phyloP scores from a whole-genome alignment of 2,113 vertebrate genomes.

The Urocolius indicus region DNA sequence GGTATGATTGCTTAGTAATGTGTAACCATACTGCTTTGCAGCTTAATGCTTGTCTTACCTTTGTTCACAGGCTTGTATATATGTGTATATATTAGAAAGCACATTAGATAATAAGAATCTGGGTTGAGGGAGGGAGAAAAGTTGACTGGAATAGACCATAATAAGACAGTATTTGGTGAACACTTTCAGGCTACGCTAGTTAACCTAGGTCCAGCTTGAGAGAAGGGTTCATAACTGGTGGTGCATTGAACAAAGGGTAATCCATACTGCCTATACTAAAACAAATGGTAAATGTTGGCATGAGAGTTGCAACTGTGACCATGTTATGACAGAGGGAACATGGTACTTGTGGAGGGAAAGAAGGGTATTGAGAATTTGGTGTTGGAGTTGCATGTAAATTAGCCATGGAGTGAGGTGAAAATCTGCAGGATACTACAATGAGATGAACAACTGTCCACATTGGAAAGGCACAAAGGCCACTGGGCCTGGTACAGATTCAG shows the following conservation, averaged over 20 bases:
- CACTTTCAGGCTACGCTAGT: not conserved
- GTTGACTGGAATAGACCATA: not conserved
- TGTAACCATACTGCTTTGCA: not conserved
- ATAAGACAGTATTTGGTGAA: not conserved
- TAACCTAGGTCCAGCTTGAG: not conserved
- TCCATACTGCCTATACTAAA: not conserved
- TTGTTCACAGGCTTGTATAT: not conserved
- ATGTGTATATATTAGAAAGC: not conserved
- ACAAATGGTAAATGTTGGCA: not conserved
- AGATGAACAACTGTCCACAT: not conserved
- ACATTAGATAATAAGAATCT: not conserved
- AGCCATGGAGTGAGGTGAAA: not conserved
- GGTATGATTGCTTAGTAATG: not conserved
- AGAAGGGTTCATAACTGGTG: not conserved
- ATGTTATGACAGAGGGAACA: not conserved
- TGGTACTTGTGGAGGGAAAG: fast-evolving
- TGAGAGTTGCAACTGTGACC: not conserved
- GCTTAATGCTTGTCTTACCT: not conserved
- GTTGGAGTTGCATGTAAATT: not conserved
- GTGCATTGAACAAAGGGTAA: not conserved
- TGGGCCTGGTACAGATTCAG: not conserved
- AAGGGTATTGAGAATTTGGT: not conserved
- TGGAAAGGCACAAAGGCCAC: not conserved
- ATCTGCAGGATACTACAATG: not conserved
- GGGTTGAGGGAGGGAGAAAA: not conserved